Conservation (phyloP, 2,113 vertebrate species). For the Melanerpes formicivorus region DNA sequence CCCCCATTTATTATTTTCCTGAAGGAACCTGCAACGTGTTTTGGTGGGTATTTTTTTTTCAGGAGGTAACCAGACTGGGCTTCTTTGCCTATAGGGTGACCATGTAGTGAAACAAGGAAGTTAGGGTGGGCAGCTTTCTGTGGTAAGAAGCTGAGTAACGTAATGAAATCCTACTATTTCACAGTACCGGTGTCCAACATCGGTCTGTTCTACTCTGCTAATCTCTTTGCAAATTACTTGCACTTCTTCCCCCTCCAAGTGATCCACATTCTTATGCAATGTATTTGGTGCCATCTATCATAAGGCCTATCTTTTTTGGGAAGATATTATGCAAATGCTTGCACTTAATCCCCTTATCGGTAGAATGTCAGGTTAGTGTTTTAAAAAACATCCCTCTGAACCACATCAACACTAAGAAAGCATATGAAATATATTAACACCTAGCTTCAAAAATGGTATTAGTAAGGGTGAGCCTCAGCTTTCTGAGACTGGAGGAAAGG, state of each 20-base stretch:
- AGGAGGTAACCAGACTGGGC: background rate
- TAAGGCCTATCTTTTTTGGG: background rate
- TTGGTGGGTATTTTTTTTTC: background rate
- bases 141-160: background rate
- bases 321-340: constrained; percentile 42
- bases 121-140: background rate
- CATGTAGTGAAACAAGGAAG: constrained; percentile 18
- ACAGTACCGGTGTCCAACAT: background rate
- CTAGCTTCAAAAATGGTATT: background rate
- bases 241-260: background rate
- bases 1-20: background rate
- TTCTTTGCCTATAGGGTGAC: background rate
- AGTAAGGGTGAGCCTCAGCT: background rate
- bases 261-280: constrained; percentile 17
- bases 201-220: background rate
- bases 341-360: constrained; percentile 51
- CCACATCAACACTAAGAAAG: background rate
- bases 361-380: constrained; percentile 44
- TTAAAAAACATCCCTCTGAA: background rate
- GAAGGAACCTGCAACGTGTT: background rate
- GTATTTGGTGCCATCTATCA: constrained; percentile 38
- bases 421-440: background rate
- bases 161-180: background rate
- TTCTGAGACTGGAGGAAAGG: background rate
- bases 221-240: constrained; percentile 19